These are phyloP conservation scores for Morpho helenor DNA, from an alignment of 2,888 invertebrate genomes.

Conservation along the genomic window DNA sequence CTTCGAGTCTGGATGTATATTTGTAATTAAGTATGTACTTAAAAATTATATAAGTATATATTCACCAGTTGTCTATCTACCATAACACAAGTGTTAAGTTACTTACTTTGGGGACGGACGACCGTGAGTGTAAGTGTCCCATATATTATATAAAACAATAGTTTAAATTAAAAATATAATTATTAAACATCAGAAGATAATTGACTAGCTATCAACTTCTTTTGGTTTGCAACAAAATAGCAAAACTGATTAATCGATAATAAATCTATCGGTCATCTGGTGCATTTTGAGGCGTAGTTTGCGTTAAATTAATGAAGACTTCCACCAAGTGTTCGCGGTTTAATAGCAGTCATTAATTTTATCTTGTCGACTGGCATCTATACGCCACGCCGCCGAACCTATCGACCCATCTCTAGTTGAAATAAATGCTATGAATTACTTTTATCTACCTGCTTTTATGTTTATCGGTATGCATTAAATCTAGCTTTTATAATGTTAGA, in stretches of 20 bases:
- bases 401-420: constrained; percentile 36
- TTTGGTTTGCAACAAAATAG: constrained; percentile 5
- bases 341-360: constrained; percentile 74
- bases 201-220: not conserved
- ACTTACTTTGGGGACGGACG: too few species aligned
- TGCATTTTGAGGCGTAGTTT: constrained; percentile 64
- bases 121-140: too few species aligned
- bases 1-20: too few species aligned
- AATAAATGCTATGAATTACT: constrained; percentile 40
- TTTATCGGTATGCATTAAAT: constrained; percentile 12
- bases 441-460: constrained; percentile 27
- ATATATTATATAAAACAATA: too few species aligned
- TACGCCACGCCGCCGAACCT: constrained; percentile 29
- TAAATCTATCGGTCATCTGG: constrained; percentile 69
- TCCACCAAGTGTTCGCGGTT: constrained; percentile 65
- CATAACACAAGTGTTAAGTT: too few species aligned
- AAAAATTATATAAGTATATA: too few species aligned
- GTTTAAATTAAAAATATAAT: too few species aligned
- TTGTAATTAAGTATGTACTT: too few species aligned
- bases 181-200: constrained; percentile 6
- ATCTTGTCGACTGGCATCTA: constrained; percentile 63
- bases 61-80: too few species aligned
- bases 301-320: constrained; percentile 75
- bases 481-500: not conserved
- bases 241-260: constrained; percentile 44